Evolutionary conservation across 53 echinoderm and acorn worm species (phyloP), one percentile per base, ranked within the genome.

Genomic region (Astropecten irregularis): DNA sequence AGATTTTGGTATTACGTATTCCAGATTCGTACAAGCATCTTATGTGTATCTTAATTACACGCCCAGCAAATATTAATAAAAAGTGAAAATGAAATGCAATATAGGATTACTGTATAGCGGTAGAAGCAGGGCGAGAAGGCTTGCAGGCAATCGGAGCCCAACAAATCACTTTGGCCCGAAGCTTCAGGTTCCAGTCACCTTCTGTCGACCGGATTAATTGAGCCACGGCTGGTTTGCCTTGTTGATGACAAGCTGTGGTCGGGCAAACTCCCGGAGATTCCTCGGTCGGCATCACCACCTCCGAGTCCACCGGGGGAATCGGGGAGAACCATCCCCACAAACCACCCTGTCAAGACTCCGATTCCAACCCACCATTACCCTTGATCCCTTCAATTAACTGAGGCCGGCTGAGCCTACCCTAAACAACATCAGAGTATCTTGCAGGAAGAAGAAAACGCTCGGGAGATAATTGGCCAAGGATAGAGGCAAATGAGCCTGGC

Each of bases 51-150:
- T 57, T 74, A 62, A 79, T 79, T 60, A 79, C 62, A 22, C 4
- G 47, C 63, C 46, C 19, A 62, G 49, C 62, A 79, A 79, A 79
- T 60, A 79, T 79, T 79, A 79, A 79, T 79, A 79, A 79, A n/a
- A 46, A 49, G 79, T 79, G 79, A 62, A 79, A 79, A 79, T 79
- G 79, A 79, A 79, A 79, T 62, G 62, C 79, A 79, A 79, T 79
- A 60, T 79, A 61, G 79, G 79, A 62, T 79, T 79, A 79, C 79
- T 44, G 47, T 61, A 44, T 48, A 28, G 62, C 40, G 14, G 26
- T n/a, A n/a, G n/a, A n/a, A n/a, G n/a, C 61, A 13, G n/a, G 60
- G 79, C 61, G 79, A 60, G 47, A 61, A 62, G 79, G 40, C 79
- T 62, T 2, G 79, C 29, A 79, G 79, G 79, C 79, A 79, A 79